Evolutionary conservation across 2,113 vertebrate genomes (phyloP).

Genomic region (Gavialis gangeticus): DNA sequence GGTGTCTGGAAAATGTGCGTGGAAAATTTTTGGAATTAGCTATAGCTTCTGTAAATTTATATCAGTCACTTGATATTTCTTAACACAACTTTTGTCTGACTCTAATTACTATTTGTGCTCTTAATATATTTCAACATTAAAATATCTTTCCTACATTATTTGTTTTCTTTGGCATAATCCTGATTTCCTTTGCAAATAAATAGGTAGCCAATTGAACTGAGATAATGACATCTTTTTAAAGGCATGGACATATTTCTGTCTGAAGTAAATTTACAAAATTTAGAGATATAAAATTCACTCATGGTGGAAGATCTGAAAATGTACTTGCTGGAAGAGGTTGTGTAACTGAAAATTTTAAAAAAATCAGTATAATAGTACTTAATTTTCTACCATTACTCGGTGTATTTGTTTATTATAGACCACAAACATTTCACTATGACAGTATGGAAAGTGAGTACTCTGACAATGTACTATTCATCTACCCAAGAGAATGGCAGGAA

Average conservation of each 20-base stretch:
- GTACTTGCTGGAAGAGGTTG: neutral
- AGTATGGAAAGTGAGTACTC: neutral
- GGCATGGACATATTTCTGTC: conserved; percentile 35
- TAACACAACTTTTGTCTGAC: conserved; percentile 19
- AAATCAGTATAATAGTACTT: neutral
- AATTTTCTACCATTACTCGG: neutral
- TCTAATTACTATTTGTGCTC: conserved; percentile 60
- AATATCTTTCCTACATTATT: conserved; percentile 62
- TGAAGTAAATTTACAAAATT: conserved; percentile 1
- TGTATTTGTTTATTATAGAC: neutral
- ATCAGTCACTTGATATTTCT: conserved; percentile 21
- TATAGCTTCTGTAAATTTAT: neutral
- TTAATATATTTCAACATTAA: conserved; percentile 8
- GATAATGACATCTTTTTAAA: neutral
- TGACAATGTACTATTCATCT: neutral
- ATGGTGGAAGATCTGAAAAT: neutral
- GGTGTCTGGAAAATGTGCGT: neutral
- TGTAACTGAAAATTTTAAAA: neutral
- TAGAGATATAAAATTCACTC: neutral
- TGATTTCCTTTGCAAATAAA: conserved; percentile 36
- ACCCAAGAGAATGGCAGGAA: neutral
- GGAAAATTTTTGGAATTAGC: neutral
- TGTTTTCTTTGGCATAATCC: conserved; percentile 64
- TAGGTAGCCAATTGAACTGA: neutral
- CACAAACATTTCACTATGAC: neutral